A percentile compares a stretch with the other conserved stretches of the same genome.
These are phyloP conservation scores for Leptopilina boulardi DNA, from an alignment of 1,140 invertebrate genomes.

Conservation along the genomic window DNA sequence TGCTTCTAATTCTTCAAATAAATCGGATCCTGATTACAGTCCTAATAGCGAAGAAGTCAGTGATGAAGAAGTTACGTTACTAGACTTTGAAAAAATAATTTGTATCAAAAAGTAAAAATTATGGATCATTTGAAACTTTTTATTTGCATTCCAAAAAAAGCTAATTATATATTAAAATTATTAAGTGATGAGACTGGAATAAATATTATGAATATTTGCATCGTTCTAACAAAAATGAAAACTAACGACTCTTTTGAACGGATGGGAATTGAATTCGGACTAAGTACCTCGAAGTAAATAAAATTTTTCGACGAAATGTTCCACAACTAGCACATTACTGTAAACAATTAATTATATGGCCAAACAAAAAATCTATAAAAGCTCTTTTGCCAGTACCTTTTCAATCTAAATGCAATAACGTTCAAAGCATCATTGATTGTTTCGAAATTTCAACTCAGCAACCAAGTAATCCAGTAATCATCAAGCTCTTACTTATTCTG, in stretches of 20 bases:
- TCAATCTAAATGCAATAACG: conserved; percentile 56
- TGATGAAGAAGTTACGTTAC: neutral
- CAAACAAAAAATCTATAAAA: conserved; percentile 35
- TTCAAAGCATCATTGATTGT: conserved; percentile 65
- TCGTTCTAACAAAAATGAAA: conserved; percentile 40
- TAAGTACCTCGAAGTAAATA: conserved; percentile 34
- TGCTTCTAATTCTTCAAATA: neutral
- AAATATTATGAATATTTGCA: neutral
- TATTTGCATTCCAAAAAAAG: neutral
- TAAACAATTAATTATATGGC: conserved; percentile 40
- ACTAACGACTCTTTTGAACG: conserved; percentile 42
- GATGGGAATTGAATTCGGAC: conserved; percentile 43
- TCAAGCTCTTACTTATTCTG: neutral
- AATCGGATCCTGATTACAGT: neutral
- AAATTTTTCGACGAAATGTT: conserved; percentile 38
- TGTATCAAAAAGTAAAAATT: conserved; percentile 5
- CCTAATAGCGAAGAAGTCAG: neutral
- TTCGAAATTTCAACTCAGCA: conserved; percentile 69
- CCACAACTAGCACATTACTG: conserved; percentile 36
- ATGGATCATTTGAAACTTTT: conserved; percentile 9
- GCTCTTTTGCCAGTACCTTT: conserved; percentile 61
- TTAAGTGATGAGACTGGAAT: neutral
- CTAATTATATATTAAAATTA: neutral
- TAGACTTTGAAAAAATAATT: conserved; percentile 2
- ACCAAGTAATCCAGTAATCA: conserved; percentile 41